Evolutionary conservation across 1,140 invertebrate species (phyloP), one percentile per base, ranked within the genome.

Genomic region (Mya arenaria): DNA sequence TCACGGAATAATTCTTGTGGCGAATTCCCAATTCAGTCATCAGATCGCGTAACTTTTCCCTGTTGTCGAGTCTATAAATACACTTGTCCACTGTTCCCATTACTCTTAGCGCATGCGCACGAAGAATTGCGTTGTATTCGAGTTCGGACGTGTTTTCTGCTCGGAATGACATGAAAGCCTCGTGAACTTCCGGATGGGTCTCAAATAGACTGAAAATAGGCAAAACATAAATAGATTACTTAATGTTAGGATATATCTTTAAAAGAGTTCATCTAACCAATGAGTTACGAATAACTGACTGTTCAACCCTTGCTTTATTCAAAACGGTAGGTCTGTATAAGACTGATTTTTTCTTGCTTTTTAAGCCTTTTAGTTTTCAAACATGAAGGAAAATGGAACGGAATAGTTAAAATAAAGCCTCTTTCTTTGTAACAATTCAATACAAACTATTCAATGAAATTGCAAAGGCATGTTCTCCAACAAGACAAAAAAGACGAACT

Each of bases 71-170:
- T 69, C 94, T 87, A 4, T 93, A 91, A 6, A 94, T 93, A 25
- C 94, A 93, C 84, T 94, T 94, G 85, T 94, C 94, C 0, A 94
- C 94, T 79, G 94, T 94, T 6, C 92, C 94, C 94, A 94, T 94
- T 25, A 94, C 94, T 73, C 94, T 91, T 3, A 94, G 90, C 1
- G 93, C 94, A 82, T 94, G 94, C 6, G 93, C 92, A 68, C 92
- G 85, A 0, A 94, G 87, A 72, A 94, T 93, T 79, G 93, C 93
- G 86, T 93, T 94, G 77, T 93, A 92, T 68, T 93, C 90, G 39
- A 94, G 84, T 65, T 94, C 93, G 30, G 94, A 92, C 19, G 90
- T 80, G 25, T 91, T 89, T 4, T 94, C 89, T 10, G 93, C 93
- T 44, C 89, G 92, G 87, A 94, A 94, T 0, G 94, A 93, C 90